Evolutionary conservation across 1,140 invertebrate genomes (phyloP).

Genomic region (Aphis gossypii): DNA sequence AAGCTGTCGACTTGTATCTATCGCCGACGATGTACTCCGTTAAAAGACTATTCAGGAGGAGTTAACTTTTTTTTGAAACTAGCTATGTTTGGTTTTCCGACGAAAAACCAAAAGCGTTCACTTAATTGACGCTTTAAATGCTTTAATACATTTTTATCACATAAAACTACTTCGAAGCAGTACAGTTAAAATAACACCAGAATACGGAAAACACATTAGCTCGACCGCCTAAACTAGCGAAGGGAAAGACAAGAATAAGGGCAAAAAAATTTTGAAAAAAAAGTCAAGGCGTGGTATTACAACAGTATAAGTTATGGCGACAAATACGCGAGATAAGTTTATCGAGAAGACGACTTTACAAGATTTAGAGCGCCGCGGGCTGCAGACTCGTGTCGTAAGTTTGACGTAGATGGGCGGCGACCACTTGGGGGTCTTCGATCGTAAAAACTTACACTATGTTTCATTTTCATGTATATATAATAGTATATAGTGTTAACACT

Average conservation of each 20-base stretch:
- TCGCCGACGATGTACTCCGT: background rate
- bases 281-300: background rate
- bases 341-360: background rate
- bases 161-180: background rate
- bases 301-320: background rate
- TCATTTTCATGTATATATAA: background rate
- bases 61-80: background rate
- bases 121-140: background rate
- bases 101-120: background rate
- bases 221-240: background rate
- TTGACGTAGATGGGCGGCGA: background rate
- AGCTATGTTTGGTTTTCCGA: background rate
- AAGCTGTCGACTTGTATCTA: background rate
- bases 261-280: background rate
- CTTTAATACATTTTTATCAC: background rate
- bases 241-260: background rate
- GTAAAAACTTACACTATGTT: background rate
- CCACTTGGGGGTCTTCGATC: background rate
- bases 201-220: background rate
- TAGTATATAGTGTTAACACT: background rate
- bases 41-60: background rate
- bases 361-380: background rate
- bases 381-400: background rate
- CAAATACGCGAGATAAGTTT: background rate
- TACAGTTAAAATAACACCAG: background rate